A percentile compares a stretch with the other conserved stretches of the same genome.
These are phyloP conservation scores for Cylindroiulus punctatus DNA, from an alignment of 2,888 invertebrate species.

Conservation along the genomic window DNA sequence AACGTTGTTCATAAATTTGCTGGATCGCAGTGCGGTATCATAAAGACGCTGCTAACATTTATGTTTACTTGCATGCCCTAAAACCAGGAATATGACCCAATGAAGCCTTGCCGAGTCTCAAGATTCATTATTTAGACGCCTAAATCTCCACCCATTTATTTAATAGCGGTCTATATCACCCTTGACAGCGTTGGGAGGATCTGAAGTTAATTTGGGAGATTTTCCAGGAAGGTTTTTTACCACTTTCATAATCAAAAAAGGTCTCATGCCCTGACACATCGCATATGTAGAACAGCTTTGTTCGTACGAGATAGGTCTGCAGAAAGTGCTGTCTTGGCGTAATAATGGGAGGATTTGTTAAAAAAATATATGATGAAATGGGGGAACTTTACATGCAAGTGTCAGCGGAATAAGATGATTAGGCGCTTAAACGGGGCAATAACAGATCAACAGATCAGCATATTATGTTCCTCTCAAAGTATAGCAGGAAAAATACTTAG, in stretches of 20 bases:
- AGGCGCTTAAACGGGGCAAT: background rate
- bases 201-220: background rate
- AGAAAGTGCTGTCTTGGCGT: background rate
- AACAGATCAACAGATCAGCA: background rate
- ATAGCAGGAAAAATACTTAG: background rate
- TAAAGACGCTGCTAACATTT: background rate
- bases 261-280: background rate
- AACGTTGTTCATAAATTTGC: background rate
- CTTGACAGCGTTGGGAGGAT: background rate
- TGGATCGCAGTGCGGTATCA: background rate
- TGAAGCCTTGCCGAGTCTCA: background rate
- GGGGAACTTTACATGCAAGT: background rate
- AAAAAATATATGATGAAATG: background rate
- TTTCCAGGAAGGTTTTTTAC: background rate
- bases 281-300: background rate
- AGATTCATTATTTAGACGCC: constrained; percentile 18
- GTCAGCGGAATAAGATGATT: background rate
- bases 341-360: background rate
- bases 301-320: background rate
- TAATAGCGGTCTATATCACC: background rate
- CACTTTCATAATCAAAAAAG: background rate
- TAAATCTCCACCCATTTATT: background rate
- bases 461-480: background rate
- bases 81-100: background rate
- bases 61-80: constrained; percentile 11